Evolutionary conservation across 1,140 invertebrate genomes (phyloP).

Genomic region (Hylaeus anthracinus): DNA sequence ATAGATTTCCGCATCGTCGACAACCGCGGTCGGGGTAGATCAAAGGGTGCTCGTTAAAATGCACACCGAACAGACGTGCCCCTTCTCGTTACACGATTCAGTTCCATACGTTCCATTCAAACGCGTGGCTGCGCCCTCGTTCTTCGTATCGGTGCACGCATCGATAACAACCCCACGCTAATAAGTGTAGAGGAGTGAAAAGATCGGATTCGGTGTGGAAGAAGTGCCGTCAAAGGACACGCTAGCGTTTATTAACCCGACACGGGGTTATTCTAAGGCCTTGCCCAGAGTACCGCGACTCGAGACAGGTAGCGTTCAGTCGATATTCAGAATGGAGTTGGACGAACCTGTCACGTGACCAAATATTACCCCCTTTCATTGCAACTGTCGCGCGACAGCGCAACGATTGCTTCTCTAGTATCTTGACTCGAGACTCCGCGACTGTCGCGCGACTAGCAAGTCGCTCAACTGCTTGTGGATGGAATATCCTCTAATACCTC

Average conservation of each 20-base stretch:
- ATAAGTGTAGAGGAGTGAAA: conserved; percentile 2
- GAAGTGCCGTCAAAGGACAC: background rate
- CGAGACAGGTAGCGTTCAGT: no score
- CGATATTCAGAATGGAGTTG: no score
- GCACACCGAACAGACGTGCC: background rate
- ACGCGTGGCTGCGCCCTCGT: background rate
- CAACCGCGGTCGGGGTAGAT: background rate
- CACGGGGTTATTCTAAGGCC: conserved; percentile 5
- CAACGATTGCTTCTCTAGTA: no score
- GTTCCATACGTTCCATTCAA: background rate
- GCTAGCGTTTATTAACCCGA: conserved; percentile 38
- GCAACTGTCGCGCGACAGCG: no score
- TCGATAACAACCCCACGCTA: background rate
- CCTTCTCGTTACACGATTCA: background rate
- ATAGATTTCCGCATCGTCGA: background rate
- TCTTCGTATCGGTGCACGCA: background rate
- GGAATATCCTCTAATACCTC: no score
- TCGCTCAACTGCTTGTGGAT: no score
- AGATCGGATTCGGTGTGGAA: background rate
- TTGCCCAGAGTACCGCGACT: no score
- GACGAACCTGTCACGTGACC: no score
- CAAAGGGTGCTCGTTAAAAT: background rate
- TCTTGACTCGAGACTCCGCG: no score
- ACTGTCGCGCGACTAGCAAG: no score
- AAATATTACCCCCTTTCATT: no score